Base-by-base conservation (phyloP, 35 echinoderm and acorn worm genomes). In the Apostichopus japonicus region DNA sequence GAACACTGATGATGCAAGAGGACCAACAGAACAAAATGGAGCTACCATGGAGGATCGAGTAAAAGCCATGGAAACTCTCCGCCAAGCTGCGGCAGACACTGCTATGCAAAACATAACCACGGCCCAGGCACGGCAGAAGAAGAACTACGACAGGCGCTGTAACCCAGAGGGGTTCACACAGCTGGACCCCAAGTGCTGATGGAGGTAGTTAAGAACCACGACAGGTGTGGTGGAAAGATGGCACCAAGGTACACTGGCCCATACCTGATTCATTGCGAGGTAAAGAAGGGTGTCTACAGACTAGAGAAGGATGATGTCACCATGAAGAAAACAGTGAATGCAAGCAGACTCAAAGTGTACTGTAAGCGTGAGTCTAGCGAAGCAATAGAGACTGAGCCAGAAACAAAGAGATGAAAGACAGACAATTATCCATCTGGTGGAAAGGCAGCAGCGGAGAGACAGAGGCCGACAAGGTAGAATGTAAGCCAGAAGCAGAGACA, bases 21-120 rank as follows among this genome's bases (percentile, higher is more conserved):
- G 16, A 77, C 6, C n/a, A 6, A n/a, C 6, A 77, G 75, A 77
- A 77, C 75, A 6, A 77, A 25, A n/a, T n/a, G 19, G n/a, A 25
- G 19, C 19, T 77, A 77, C 19, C 76, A 78, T 78, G 76, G 76
- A 78, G 76, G 76, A 78, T 16, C 7, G 24, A 27, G 21, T 78
- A 0, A 10, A 78, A 1, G 10, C 19, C 7, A 78, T 78, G 76
- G 76, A 78, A 78, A 78, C 10, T 23, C n/a, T 78, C 7, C n/a
- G 76, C 7, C 76, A 78, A 78, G 76, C 76, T 15, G 76, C 76
- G 21, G 76, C 76, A 78, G 76, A 78, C 21, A 22, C 76, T 15
- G 76, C 76, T n/a, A 78, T 78, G 76, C 10, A 78, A n/a, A 78
- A 78, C n/a, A 78, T 78, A 78, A n/a, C 19, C n/a, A 78, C 76